These are phyloP conservation scores for Plectropomus leopardus DNA, from an alignment of 2,113 vertebrate species.

Conservation along the genomic window DNA sequence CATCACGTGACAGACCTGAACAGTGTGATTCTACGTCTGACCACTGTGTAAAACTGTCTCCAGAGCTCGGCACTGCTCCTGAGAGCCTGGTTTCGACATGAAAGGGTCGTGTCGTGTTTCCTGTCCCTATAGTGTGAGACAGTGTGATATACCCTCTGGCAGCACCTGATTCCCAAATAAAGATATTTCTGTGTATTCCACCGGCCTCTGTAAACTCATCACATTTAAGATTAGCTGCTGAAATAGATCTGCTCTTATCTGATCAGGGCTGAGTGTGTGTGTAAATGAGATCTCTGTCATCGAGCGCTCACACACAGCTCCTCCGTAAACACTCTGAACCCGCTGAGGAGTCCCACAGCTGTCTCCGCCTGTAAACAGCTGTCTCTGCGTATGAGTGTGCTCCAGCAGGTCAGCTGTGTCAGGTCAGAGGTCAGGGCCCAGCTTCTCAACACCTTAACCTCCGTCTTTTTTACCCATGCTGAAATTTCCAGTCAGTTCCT, in stretches of 20 bases:
- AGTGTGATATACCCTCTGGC: constrained; percentile 35
- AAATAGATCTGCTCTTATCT: constrained; percentile 67
- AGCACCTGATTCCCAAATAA: constrained; percentile 53
- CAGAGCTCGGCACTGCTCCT: too few species aligned
- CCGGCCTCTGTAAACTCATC: constrained; percentile 57
- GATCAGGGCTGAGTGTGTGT: constrained; percentile 31
- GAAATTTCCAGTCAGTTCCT: constrained; percentile 22
- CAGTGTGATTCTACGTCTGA: too few species aligned
- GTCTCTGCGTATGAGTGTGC: too few species aligned
- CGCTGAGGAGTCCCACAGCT: constrained; percentile 50
- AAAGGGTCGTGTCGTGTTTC: constrained; percentile 32
- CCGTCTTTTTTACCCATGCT: neutral
- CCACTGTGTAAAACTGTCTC: too few species aligned
- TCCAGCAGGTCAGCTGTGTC: too few species aligned
- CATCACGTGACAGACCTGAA: too few species aligned
- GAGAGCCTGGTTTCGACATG: constrained; percentile 27
- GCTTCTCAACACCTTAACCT: constrained; percentile 42
- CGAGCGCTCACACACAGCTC: constrained; percentile 44
- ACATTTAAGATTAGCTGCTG: constrained; percentile 65
- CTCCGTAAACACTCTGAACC: constrained; percentile 67
- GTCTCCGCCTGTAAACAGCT: constrained; percentile 15
- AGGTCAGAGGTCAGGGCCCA: constrained; percentile 55
- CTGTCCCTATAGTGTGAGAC: constrained; percentile 33
- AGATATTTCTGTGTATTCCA: constrained; percentile 60
- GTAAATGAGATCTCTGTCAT: constrained; percentile 68